Conservation (phyloP, 2,888 invertebrate species). For the Cephalotes varians region DNA sequence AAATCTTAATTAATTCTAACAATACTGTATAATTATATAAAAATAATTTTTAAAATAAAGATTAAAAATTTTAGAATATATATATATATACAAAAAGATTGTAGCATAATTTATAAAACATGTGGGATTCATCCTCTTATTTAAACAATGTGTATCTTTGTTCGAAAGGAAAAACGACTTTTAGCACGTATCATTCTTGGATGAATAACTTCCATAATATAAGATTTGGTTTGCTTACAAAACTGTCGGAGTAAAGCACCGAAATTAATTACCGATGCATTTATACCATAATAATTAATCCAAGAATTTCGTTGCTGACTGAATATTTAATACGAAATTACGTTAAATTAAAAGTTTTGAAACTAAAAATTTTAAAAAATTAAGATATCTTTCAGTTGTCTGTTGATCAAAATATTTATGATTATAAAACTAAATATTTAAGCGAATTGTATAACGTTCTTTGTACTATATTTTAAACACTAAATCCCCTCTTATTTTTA, state of each 20-base stretch:
- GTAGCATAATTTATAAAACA: neutral
- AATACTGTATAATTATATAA: neutral
- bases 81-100: neutral
- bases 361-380: neutral
- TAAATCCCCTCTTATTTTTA: neutral
- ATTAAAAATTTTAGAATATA: neutral
- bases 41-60: neutral
- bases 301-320: neutral
- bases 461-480: too few species aligned
- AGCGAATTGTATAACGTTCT: neutral
- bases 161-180: neutral
- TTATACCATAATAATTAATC: neutral
- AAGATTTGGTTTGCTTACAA: neutral
- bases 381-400: neutral
- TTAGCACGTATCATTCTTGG: neutral
- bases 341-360: neutral
- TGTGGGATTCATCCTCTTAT: neutral
- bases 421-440: neutral
- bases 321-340: neutral
- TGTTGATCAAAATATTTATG: neutral
- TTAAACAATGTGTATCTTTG: neutral
- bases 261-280: neutral
- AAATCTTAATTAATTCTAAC: neutral
- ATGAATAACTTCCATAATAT: neutral
- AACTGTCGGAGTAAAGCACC: neutral